Conservation (phyloP, 92 coral and sea anemone genomes). For the Scolanthus callimorphus region DNA sequence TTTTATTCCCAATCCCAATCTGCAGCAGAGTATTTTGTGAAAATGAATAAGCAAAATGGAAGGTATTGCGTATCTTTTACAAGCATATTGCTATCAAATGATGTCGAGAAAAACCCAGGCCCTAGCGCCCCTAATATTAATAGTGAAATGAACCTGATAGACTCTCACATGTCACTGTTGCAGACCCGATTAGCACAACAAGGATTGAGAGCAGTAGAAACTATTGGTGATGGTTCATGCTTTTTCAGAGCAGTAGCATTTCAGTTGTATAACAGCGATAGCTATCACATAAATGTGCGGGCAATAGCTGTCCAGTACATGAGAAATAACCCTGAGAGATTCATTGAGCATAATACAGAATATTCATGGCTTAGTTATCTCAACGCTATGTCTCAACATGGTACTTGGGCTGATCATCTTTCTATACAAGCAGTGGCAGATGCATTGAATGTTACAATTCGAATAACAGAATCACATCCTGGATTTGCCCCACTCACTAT, state of each 20-base stretch:
- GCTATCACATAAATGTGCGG: conserved; percentile 28
- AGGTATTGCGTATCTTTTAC: not conserved
- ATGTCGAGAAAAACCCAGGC: conserved; percentile 20
- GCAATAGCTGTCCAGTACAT: conserved; percentile 35
- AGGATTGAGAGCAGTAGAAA: conserved; percentile 13
- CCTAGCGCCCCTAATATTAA: not conserved
- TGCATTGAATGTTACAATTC: conserved; percentile 32
- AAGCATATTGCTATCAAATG: conserved; percentile 3
- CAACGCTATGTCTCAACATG: conserved; percentile 37
- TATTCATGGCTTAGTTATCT: conserved; percentile 37
- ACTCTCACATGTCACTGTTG: conserved; percentile 13
- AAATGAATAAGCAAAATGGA: too few relatives aligned
- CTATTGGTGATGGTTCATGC: conserved; percentile 35
- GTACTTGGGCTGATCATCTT: conserved; percentile 63
- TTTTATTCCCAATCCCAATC: not conserved
- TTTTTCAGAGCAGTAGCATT: conserved; percentile 41
- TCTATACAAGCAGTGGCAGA: conserved; percentile 64
- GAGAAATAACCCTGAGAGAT: conserved; percentile 26
- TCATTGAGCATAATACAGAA: conserved; percentile 41
- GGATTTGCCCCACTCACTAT: conserved; percentile 33
- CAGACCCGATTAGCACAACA: conserved; percentile 26
- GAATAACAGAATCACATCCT: conserved; percentile 37
- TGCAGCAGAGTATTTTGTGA: too few relatives aligned
- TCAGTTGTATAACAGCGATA: conserved; percentile 23
- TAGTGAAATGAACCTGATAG: not conserved